phyloP scores from a whole-genome alignment of 2,797 vertebrate species.

The Adrianichthys oophorus region DNA sequence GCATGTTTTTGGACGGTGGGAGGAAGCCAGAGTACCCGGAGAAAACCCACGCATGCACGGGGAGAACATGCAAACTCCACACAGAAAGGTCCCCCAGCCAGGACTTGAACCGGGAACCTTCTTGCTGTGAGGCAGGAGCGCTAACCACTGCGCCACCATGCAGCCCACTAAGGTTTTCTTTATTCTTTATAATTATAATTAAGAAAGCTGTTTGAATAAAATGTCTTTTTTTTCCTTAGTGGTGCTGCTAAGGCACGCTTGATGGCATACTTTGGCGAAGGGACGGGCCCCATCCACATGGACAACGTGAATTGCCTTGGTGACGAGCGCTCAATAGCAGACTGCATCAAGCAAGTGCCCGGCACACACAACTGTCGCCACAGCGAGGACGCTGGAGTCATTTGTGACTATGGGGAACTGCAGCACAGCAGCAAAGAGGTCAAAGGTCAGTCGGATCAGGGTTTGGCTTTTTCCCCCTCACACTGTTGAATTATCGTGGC shows the following conservation, averaged over 20 bases:
- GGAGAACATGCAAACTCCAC: no score
- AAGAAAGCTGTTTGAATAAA: background rate
- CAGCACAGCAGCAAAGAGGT: conserved; percentile 59
- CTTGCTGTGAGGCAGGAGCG: no score
- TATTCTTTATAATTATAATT: background rate
- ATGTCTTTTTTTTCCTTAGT: conserved; percentile 62
- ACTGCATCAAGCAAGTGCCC: conserved; percentile 90
- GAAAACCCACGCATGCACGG: no score
- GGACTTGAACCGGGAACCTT: no score
- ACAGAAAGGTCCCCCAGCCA: no score
- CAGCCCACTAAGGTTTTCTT: no score
- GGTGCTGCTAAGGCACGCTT: conserved; percentile 88
- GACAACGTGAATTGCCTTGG: conserved; percentile 94
- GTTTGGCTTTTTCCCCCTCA: conserved; percentile 5
- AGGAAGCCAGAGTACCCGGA: no score
- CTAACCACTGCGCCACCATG: no score
- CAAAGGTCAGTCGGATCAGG: conserved; percentile 65
- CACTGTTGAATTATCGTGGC: conserved; percentile 10
- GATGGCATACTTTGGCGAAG: conserved; percentile 98
- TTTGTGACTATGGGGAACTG: conserved; percentile 85
- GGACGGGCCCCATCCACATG: conserved; percentile 89
- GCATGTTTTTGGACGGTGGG: no score
- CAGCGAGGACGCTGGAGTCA: conserved; percentile 94
- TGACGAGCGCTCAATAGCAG: conserved; percentile 83
- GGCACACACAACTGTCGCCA: conserved; percentile 96